Base-by-base conservation (phyloP, 2,888 invertebrate genomes). In the Drosophila niveifrons region DNA sequence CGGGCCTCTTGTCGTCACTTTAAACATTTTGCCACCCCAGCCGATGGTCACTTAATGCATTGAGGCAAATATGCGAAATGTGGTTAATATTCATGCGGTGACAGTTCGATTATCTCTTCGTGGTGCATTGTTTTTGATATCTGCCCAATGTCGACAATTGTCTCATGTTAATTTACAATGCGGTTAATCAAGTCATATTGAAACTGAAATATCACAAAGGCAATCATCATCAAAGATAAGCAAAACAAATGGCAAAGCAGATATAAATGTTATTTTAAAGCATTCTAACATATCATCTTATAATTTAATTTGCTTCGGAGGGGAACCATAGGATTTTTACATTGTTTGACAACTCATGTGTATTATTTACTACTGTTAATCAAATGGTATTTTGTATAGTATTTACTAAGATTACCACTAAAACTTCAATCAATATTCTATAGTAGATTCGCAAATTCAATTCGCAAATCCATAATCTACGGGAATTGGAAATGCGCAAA, bases 401-500 rank as follows among this genome's bases (percentile, higher is more conserved):
- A 36, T 36, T 36, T 36, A 36, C 36, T 15, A 17, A 34, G 34
- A 43, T 50, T 11, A 36, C 43, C 56, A 28, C 10, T 48, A 15
- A 55, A 44, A 13, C 15, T 57, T 17, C 51, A 41, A 31, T 47
- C 11, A 68, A 52, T 23, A 7, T 52, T 7, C 17, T 29, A 41
- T 48, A 7, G 10, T 41, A 51, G 18, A 51, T 39, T 11, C 31
- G n/a, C 10, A 18, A 2, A 50, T 46, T 50, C 17, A 71, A 53
- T 59, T 48, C n/a, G 13, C 52, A 69, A 69, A 86, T 68, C 73
- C 65, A 66, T 82, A 76, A 72, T 83, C 77, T 72, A 75, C 82
- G 70, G 44, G 62, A 86, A 82, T 86, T 86, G 82, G 69, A 71
- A 76, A 85, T 78, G 55, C 31, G 56, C 43, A 70, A 43, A 43